Percentiles rank a stretch among this genome's conserved stretches.
Evolutionary conservation across 92 coral and sea anemone species (phyloP).

Genomic region (Palythoa heliodiscus): DNA sequence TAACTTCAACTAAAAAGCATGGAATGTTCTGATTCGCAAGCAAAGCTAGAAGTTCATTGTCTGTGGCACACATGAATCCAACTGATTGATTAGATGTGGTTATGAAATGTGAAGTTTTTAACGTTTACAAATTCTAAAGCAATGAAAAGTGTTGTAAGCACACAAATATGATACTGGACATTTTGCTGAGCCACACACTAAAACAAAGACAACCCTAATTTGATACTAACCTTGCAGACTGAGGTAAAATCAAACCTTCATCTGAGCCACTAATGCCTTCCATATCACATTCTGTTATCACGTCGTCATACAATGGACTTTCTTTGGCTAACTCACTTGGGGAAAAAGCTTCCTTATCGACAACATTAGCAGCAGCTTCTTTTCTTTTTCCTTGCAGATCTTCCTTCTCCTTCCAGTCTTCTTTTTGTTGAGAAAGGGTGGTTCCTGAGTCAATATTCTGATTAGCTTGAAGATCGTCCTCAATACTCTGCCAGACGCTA

Average conservation of each 20-base stretch:
- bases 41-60: too few species aligned
- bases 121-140: too few species aligned
- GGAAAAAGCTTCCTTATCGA: background rate
- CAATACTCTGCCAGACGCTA: slow-evolving; percentile 40
- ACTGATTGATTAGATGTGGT: too few species aligned
- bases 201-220: background rate
- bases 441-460: background rate
- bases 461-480: slow-evolving; percentile 25
- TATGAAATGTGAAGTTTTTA: too few species aligned
- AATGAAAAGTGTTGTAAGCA: too few species aligned
- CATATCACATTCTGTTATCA: slow-evolving; percentile 16
- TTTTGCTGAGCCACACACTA: background rate
- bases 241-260: background rate
- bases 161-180: too few species aligned
- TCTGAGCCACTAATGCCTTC: slow-evolving; percentile 1
- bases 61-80: too few species aligned
- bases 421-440: background rate
- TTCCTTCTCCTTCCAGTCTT: background rate
- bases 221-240: slow-evolving; percentile 18
- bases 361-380: background rate
- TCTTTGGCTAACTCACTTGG: slow-evolving; percentile 16
- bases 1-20: too few species aligned
- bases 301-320: slow-evolving; percentile 27
- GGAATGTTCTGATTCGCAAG: too few species aligned
- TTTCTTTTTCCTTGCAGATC: background rate